Evolutionary conservation across 2,113 vertebrate genomes (phyloP), one percentile per base, ranked within the genome.

Genomic region (Cyanistes caeruleus): DNA sequence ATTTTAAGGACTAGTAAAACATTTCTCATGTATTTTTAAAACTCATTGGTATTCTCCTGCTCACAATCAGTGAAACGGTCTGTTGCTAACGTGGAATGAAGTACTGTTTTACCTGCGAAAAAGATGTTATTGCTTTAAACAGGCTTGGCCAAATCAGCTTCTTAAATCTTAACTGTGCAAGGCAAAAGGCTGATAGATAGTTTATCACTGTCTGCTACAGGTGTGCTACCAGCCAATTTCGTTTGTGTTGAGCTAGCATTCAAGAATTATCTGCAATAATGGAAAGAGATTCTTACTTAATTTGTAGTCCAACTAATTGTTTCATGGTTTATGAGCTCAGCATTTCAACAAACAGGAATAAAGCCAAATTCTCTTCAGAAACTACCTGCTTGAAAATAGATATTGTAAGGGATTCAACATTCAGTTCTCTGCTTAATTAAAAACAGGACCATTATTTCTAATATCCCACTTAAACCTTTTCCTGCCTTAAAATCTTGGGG

Each of bases 221-320:
- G 67, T 56, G 78, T 72, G 77, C 67, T 78, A 64, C 15, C 15
- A 79, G 70, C 58, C 39, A 64, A 37, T 90, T 85, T 74, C 13
- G 59, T 80, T 79, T 8, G 21, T 91, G 41, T 89, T 85, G 39
- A 94, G 55, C 35, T 84, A 77, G 67, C 60, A 60, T 93, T 96
- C 10, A 59, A 56, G 43, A 95, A 97, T 81, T 97, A 95, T 84
- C 78, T 60, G 64, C 64, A 95, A 80, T 91, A 95, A 96, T 41
- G n/a, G 81, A 93, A 87, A 72, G 97, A 93, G 15, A 58, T 84
- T 85, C 72, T 95, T 94, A 63, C 39, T 93, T 95, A 93, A 97
- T 95, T 96, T 63, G 13, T 94, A 91, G 44, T 78, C 69, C 90
- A 85, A 87, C 83, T 96, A 94, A 94, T 92, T 97, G 81, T 86